Evolutionary conservation across 1,140 invertebrate genomes (phyloP), one percentile per base, ranked within the genome.

Genomic region (Apis dorsata): DNA sequence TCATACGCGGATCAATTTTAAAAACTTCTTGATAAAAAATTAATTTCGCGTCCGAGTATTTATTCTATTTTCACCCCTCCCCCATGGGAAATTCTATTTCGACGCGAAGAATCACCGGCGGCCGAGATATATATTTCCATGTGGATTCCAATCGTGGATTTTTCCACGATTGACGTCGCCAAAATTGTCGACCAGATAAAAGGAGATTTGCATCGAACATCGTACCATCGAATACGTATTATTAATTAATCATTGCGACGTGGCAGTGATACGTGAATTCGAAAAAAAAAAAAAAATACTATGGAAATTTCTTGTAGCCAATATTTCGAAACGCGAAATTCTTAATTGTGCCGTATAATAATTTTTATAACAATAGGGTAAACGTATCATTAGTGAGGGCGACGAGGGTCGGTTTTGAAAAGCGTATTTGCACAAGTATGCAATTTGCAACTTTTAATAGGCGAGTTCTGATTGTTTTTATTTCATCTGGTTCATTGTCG

Each of bases 361-460:
- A 77, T 63, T 63, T 44, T 60, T 34, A 28, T 17, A 77, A 77
- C 60, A 77, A 77, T 49, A 62, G 49, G 24, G 28, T 34, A 77
- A 55, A 77, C 34, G 62, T 60, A 51, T 77, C 62, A 53, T 77
- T 77, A 77, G 62, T n/a, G 49, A 19, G 74, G 49, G 66, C 51
- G 49, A 34, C 24, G 60, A 63, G 74, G 15, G 24, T 13, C n/a
- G 10, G 49, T 15, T 44, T 7, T 77, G 55, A 77, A 77, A 77
- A n/a, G 74, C 49, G 49, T 77, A 51, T 53, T 49, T 65, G 53
- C 21, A 63, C 62, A n/a, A 65, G 74, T 19, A 13, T 34, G 24
- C 74, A 77, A 77, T 77, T 77, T 65, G 24, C 49, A 63, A 77
- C 44, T 63, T 77, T 66, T 77, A 77, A 77, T 77, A 77, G 51